phyloP scores from a whole-genome alignment of 2,113 vertebrate genomes.

The Cranoglanis bouderius region DNA sequence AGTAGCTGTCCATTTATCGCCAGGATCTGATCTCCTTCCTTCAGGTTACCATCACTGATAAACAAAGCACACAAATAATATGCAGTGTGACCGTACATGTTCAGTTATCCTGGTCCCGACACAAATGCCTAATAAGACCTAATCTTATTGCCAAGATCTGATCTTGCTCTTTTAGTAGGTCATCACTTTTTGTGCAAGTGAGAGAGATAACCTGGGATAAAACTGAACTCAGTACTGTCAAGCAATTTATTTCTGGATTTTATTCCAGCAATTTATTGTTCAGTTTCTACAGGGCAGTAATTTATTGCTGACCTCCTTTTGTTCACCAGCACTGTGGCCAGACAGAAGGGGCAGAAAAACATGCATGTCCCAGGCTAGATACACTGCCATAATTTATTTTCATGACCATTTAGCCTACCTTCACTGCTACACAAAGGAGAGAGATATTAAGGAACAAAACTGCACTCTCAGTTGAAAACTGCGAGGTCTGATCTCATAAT shows the following conservation, averaged over 20 bases:
- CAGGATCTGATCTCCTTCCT: slow-evolving; percentile 86
- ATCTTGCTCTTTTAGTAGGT: slow-evolving; percentile 79
- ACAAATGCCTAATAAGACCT: slow-evolving; percentile 11
- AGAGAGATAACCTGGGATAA: slow-evolving; percentile 48
- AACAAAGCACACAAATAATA: slow-evolving; percentile 54
- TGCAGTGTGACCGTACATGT: not conserved
- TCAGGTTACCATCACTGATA: slow-evolving; percentile 80
- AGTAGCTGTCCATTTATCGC: slow-evolving; percentile 80
- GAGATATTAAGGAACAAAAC: slow-evolving; percentile 15
- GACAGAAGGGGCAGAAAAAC: slow-evolving; percentile 1
- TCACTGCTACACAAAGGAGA: not conserved
- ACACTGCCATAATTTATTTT: slow-evolving; percentile 21
- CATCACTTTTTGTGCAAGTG: slow-evolving; percentile 67
- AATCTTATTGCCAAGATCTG: slow-evolving; percentile 71
- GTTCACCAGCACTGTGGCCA: not conserved
- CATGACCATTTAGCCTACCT: slow-evolving; percentile 2
- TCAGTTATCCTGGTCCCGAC: slow-evolving; percentile 67
- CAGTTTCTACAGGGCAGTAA: not conserved
- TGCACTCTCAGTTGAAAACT: not conserved
- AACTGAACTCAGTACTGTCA: not conserved
- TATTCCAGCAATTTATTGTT: slow-evolving; percentile 25
- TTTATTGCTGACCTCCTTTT: slow-evolving; percentile 17
- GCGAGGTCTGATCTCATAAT: not conserved
- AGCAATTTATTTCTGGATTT: slow-evolving; percentile 32
- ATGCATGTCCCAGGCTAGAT: slow-evolving; percentile 4